Evolutionary conservation across 2,797 vertebrate species (phyloP), one percentile per base, ranked within the genome.

Genomic region (Sebastes alutus): DNA sequence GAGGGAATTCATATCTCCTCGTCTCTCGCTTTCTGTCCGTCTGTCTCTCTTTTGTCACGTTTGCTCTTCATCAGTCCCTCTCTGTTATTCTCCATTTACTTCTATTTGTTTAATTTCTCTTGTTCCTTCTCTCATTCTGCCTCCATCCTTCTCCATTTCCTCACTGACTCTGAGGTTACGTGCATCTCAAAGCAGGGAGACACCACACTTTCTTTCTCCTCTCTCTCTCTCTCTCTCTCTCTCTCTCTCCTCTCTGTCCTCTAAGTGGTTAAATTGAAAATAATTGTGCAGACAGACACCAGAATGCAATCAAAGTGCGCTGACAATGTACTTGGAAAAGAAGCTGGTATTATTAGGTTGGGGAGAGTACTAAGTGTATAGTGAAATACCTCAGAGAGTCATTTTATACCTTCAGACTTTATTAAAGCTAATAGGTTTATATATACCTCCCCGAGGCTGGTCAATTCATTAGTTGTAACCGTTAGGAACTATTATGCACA

Each of bases 201-300:
- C 38, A 65, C 18, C n/a, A 46, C 52, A n/a, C 29, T 72, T 76
- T 77, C 79, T 54, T 68, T 46, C 59, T 92, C 93, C 46, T 92
- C 91, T 94, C 75, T 81, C 23, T 67, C 71, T 33, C 7, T 60
- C 33, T 65, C 49, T 56, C 56, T 84, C 89, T 86, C 82, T 23
- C 30, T 63, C 58, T 85, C 89, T 86, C 83, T 87, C 89, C 82
- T 72, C 46, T 64, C 78, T 75, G 67, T 84, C 85, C 87, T 95
- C 86, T 93, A 91, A 94, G 90, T 95, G 90, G 88, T 92, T 94
- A 92, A 94, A 96, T 94, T 95, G 91, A 91, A 93, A 95, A 94
- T 94, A 95, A 95, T 95, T 94, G 91, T 92, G 86, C 93, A 93
- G 90, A 92, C 88, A 91, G 88, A 94, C 91, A 90, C 88, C 92